Percentiles rank a stretch among this genome's conserved stretches.
Conservation (phyloP, 1,140 invertebrate genomes). For the Copidosoma floridanum region DNA sequence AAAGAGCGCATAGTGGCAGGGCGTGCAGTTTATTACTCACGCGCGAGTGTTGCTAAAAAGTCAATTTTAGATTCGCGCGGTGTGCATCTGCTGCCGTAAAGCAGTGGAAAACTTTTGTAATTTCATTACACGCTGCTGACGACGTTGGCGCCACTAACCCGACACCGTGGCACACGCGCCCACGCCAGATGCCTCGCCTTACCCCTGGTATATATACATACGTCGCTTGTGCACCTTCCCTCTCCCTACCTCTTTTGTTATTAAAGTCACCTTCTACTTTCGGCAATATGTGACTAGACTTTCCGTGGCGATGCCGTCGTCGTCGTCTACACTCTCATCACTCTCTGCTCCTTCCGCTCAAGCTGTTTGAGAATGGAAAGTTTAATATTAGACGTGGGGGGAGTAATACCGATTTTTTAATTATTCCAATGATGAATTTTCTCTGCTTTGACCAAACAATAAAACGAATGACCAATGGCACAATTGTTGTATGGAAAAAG, state of each 20-base stretch:
- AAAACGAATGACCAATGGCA: too few relatives aligned
- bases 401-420: too few relatives aligned
- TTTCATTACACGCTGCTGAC: conserved; percentile 6
- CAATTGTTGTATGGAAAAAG: too few relatives aligned
- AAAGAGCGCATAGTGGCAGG: too few relatives aligned
- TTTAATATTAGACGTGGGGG: too few relatives aligned
- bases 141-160: too few relatives aligned
- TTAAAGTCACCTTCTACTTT: neutral
- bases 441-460: too few relatives aligned
- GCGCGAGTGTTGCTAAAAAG: conserved; percentile 17
- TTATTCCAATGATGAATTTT: too few relatives aligned
- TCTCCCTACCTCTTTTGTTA: conserved; percentile 14
- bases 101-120: conserved; percentile 19
- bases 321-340: neutral
- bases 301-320: neutral
- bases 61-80: conserved; percentile 17
- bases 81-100: conserved; percentile 20
- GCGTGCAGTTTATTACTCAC: too few relatives aligned
- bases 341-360: neutral
- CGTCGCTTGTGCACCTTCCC: neutral
- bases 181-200: conserved; percentile 8
- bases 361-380: too few relatives aligned
- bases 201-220: too few relatives aligned
- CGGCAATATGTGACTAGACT: conserved; percentile 12
- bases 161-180: neutral